Base-by-base conservation (phyloP, 2,888 invertebrate species). In the Euspilapteryx auroguttella region DNA sequence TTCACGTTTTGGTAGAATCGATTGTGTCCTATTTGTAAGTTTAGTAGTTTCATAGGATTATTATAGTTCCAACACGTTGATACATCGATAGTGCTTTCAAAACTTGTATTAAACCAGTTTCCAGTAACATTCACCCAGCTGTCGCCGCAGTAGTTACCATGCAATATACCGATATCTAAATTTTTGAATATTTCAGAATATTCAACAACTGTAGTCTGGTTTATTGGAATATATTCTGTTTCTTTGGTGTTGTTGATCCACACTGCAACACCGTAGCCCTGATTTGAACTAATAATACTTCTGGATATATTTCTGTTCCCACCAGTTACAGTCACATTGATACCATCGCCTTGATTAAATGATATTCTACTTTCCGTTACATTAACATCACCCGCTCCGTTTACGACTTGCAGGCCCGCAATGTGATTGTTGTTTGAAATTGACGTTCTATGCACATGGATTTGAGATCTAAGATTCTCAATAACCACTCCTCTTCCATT, bases 281-380 rank as follows among this genome's bases (percentile, higher is more conserved):
- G 80, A 59, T 99, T 99, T 1, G 90, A 88, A 28, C 87, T 88
- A 13, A 99, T 69, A 14, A 84, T 86, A 24, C 92, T 89, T 40
- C 85, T 79, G 8, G 97, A 96, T 34, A 99, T 81, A 47, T 98
- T 95, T 36, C 94, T 81, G 42, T 88, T 89, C 1, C 99, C 99
- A 0, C 99, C 98, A 3, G 91, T 89, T 34, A 93, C 93, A 0
- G 96, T 95, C 8, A 99, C 86, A 55, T 99, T 99, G 7, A 99
- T 80, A 0, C 98, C 99, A 47, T 94, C 94, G 2, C 94, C 95
- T 48, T 86, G 82, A 55, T 99, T 99, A 41, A 91, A 88, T 11
- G 89, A 87, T 38, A 99, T 87, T 43, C 86, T 80, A 37, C 94
- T 93, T 42, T 89, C 85, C 12, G 97, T 96, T 3, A 99, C 80